phyloP scores from a whole-genome alignment of 2,113 vertebrate species.

The Sinocyclocheilus anophthalmus region DNA sequence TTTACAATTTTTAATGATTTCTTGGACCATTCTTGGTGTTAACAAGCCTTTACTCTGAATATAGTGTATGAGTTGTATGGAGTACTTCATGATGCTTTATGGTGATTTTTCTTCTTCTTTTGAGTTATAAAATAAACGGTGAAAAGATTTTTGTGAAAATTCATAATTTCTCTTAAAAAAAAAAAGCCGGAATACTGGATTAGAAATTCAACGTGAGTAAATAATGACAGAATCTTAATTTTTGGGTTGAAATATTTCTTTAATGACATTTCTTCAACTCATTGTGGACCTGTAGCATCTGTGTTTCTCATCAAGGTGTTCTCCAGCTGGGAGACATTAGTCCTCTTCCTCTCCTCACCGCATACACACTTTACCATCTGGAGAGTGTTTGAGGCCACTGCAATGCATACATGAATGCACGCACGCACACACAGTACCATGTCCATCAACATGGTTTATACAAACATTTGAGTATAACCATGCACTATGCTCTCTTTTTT shows the following conservation, averaged over 20 bases:
- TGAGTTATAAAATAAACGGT: not conserved
- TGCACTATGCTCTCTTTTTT: not conserved
- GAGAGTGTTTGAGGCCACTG: constrained; percentile 46
- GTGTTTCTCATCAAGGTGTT: constrained; percentile 58
- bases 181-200: not conserved
- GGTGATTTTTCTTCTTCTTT: too few relatives aligned
- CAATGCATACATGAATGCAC: constrained; percentile 18
- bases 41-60: too few relatives aligned
- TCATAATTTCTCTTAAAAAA: not conserved
- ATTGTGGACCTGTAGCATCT: constrained; percentile 40
- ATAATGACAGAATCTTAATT: not conserved
- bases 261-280: not conserved
- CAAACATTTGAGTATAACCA: not conserved
- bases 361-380: constrained; percentile 56
- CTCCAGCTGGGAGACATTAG: constrained; percentile 57
- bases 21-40: too few relatives aligned
- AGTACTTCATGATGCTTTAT: too few relatives aligned
- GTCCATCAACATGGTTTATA: not conserved
- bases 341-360: constrained; percentile 17
- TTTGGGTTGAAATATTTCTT: not conserved
- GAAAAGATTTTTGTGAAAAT: not conserved
- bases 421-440: not conserved
- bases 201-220: not conserved
- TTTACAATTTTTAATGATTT: too few relatives aligned
- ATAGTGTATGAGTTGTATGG: too few relatives aligned